Percentiles rank a stretch among this genome's conserved stretches.
These are phyloP conservation scores for Ctenodactylus gundi DNA, from an alignment of 2,113 vertebrate genomes.

Conservation along the genomic window DNA sequence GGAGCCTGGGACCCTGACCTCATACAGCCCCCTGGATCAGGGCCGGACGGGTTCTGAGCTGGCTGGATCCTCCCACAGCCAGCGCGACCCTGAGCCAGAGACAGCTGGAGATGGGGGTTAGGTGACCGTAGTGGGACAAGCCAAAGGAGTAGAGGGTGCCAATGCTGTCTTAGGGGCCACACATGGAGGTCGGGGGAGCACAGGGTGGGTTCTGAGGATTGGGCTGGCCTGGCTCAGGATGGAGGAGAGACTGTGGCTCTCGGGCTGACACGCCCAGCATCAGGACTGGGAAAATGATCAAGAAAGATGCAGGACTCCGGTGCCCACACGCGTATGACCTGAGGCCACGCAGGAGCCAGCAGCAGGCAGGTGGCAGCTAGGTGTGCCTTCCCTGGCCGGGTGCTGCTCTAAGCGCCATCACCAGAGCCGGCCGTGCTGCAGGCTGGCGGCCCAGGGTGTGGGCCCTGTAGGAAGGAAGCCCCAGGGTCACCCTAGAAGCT, in stretches of 20 bases:
- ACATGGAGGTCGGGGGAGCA: background rate
- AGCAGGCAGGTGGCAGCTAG: background rate
- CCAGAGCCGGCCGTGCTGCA: background rate
- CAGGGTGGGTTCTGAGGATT: background rate
- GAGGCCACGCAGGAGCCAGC: background rate
- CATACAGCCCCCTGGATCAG: conserved; percentile 45
- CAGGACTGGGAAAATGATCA: background rate
- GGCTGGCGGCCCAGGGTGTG: background rate
- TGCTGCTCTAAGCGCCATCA: background rate
- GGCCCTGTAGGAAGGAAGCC: background rate
- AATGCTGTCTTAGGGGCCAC: background rate
- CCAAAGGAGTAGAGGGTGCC: background rate
- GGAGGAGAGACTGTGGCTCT: background rate
- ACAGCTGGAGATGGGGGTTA: conserved; percentile 47
- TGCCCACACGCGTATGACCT: background rate
- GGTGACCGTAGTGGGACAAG: background rate
- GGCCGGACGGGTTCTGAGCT: background rate
- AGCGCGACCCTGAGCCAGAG: conserved; percentile 43
- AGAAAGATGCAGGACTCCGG: background rate
- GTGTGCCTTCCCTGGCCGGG: background rate
- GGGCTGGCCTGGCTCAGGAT: background rate
- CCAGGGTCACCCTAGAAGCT: background rate
- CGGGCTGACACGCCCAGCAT: background rate
- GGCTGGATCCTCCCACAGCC: conserved; percentile 39
- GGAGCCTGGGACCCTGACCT: conserved; percentile 67